Base-by-base conservation (phyloP, 1,140 invertebrate species). In the Ips nitidus region DNA sequence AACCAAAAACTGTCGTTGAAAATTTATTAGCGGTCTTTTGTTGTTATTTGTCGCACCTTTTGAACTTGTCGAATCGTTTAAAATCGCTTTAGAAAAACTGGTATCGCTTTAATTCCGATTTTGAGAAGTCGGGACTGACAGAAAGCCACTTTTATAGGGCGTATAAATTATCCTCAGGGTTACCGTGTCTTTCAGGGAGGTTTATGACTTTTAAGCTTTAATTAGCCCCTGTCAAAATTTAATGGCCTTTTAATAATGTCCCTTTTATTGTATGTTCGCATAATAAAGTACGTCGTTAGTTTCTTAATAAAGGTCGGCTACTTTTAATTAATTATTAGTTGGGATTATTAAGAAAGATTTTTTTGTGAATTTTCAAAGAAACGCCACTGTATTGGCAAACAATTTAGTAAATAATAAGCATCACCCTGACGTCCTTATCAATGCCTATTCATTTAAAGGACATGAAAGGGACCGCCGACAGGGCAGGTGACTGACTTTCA, bases 401-500 rank as follows among this genome's bases (percentile, higher is more conserved):
- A 60, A 60, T 60, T 45, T 42, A 1, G 58, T 60, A 45, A 60
- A 60, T 60, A 60, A 60, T 60, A 60, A 60, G 58, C 58, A 60
- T 45, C 58, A 60, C 41, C 43, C 58, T 60, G 58, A 60, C 42
- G 58, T 60, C 36, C 58, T 60, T 60, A 60, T 60, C 58, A 60
- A 60, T 60, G 58, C 58, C 58, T 60, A 60, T 60, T 60, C 58
- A 60, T 60, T 57, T 41, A 60, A 45, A 38, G 5, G 58, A 60
- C 41, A 43, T 60, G 41, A 60, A 60, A 60, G 42, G 43, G 41
- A 37, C 58, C 58, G 58, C 58, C 58, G 41, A 45, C 58, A 8
- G n/a, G 58, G 58, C 58, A 60, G 58, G 58, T 60, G 41, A 45
- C 58, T 60, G 58, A 60, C 58, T 60, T 60, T 60, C 58, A 45